Evolutionary conservation across 2,888 invertebrate genomes (phyloP).

Genomic region (Neoascia interrupta): DNA sequence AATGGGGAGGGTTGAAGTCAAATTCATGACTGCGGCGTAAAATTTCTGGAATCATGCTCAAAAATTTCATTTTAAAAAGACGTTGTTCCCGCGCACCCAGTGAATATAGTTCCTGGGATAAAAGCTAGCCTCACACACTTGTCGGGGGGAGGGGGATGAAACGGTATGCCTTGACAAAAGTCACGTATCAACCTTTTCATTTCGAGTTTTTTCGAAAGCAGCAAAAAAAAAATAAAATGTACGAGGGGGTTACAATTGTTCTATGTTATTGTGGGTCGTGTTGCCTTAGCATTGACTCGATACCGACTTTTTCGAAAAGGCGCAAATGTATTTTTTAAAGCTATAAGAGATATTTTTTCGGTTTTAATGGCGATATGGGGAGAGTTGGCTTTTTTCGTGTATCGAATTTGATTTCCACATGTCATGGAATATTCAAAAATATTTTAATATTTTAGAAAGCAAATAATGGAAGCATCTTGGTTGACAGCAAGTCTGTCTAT

Average conservation of each 20-base stretch:
- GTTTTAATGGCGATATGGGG: too few relatives aligned
- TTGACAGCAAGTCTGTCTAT: not conserved
- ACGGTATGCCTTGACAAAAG: constrained; percentile 58
- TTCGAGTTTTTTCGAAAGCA: too few relatives aligned
- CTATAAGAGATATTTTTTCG: not conserved
- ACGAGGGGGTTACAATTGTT: constrained; percentile 35
- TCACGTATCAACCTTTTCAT: constrained; percentile 67
- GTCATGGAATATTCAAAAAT: too few relatives aligned
- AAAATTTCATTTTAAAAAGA: constrained; percentile 68
- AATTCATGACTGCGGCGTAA: constrained; percentile 56
- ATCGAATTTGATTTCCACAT: not conserved
- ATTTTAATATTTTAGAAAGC: too few relatives aligned
- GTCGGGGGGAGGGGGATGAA: constrained; percentile 35
- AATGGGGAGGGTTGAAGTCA: constrained; percentile 19
- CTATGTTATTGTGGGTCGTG: constrained; percentile 30
- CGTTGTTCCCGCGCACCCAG: not conserved
- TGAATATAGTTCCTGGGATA: constrained; percentile 1
- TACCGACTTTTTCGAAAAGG: constrained; percentile 15
- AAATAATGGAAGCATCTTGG: not conserved
- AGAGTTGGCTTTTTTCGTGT: not conserved
- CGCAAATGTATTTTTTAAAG: constrained; percentile 38
- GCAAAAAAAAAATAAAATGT: not conserved
- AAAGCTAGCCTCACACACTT: constrained; percentile 3
- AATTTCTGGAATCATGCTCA: constrained; percentile 64
- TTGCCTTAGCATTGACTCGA: constrained; percentile 18